Evolutionary conservation across 1,140 invertebrate species (phyloP), one percentile per base, ranked within the genome.

Genomic region (Drosophila willistoni): DNA sequence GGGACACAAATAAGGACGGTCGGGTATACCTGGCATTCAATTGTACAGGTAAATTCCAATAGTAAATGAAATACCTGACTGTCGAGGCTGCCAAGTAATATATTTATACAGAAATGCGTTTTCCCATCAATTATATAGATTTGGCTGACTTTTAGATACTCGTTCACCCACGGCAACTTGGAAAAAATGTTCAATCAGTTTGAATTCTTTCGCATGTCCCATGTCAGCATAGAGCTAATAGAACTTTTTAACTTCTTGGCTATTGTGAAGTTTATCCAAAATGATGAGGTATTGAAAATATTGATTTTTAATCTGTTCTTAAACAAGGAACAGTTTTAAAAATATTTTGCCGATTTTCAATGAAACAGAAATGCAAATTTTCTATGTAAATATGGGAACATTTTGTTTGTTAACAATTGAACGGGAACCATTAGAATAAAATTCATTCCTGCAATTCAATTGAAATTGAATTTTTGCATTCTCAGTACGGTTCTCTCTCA

Each of bases 341-440:
- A 44, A 25, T 14, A 33, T 64, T 56, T 44, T 33, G 12, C 6
- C 36, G 29, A 7, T 41, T 55, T 22, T 9, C 33, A 19, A 5
- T 39, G 19, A 57, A 33, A 25, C 47, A 62, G 36, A 71, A 71
- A 47, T 72, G 61, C 60, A 64, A 47, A 66, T 73, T 61, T 33
- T 34, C 36, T 55, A 74, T 68, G 71, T 64, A 75, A 76, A 76
- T 76, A 59, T 41, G 56, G 63, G 72, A 41, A 75, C 57, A 63
- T 68, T 68, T 47, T 57, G 29, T 65, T 44, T 51, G 59, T 42
- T 66, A 60, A 44, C 71, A 68, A 75, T 42, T 56, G 56, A 36
- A 33, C 9, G 29, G 14, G 64, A 59, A n/a, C 51, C 63, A 59
- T 59, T 54, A 76, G 57, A 76, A 70, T 63, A 76, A 54, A 69